These are phyloP conservation scores for Amblyopsis rosae DNA, from an alignment of 2,113 vertebrate species.

Conservation along the genomic window DNA sequence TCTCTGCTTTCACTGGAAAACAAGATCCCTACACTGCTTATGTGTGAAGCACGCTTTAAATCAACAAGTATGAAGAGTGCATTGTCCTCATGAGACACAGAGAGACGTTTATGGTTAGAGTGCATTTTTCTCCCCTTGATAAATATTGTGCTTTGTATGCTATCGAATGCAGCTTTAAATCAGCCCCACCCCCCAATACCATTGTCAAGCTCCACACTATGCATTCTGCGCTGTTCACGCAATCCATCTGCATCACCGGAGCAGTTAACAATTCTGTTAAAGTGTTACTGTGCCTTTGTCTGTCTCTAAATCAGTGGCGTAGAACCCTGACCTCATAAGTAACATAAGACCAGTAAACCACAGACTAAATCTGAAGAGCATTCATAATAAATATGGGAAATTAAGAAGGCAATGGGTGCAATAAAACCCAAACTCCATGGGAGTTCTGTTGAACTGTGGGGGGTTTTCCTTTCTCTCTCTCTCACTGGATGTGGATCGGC, in stretches of 20 bases:
- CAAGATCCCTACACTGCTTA: constrained; percentile 3
- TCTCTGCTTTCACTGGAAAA: constrained; percentile 19
- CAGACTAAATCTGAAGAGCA: constrained; percentile 39
- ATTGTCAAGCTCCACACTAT: constrained; percentile 40
- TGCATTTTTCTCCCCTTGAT: constrained; percentile 37
- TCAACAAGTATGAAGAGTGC: constrained; percentile 54
- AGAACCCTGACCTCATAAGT: constrained; percentile 51
- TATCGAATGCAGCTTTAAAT: constrained; percentile 31
- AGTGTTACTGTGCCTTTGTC: constrained; percentile 56
- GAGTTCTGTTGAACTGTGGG: constrained; percentile 41
- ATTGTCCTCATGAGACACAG: constrained; percentile 35
- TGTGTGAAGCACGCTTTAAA: constrained; percentile 53
- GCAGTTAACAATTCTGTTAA: constrained; percentile 67
- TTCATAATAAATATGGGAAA: constrained; percentile 58
- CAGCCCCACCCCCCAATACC: neutral
- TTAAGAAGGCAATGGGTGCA: constrained; percentile 37
- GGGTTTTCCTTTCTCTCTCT: constrained; percentile 7
- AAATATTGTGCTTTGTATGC: constrained; percentile 38
- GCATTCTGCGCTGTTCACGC: constrained; percentile 28
- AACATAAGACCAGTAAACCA: constrained; percentile 56
- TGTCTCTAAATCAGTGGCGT: constrained; percentile 59
- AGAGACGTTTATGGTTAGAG: constrained; percentile 16
- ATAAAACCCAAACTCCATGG: constrained; percentile 56
- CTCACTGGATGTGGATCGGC: constrained; percentile 6
- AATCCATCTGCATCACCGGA: constrained; percentile 55